These are phyloP conservation scores for Macroglossus sobrinus DNA, from an alignment of 2,113 vertebrate species.

Conservation along the genomic window DNA sequence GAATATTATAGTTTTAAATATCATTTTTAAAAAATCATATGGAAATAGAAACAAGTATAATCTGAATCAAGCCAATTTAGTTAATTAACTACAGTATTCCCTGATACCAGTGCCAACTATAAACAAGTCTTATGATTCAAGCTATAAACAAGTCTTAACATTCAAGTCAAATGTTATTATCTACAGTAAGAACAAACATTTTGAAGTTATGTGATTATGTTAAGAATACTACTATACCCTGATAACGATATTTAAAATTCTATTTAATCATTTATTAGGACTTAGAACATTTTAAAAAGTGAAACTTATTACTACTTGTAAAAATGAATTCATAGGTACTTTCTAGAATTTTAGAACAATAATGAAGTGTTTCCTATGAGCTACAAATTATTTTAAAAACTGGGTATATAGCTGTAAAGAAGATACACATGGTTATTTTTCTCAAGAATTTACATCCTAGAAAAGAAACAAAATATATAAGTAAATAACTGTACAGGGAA, in stretches of 20 bases:
- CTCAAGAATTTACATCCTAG: not conserved
- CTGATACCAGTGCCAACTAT: slow-evolving; percentile 14
- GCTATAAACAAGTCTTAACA: slow-evolving; percentile 11
- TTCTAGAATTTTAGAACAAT: slow-evolving; percentile 11
- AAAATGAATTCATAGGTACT: not conserved
- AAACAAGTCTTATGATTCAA: slow-evolving; percentile 13
- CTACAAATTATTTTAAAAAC: not conserved
- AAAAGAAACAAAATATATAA: not conserved
- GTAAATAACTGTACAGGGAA: not conserved
- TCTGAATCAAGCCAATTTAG: not conserved
- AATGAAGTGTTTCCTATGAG: not conserved
- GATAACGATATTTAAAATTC: not conserved
- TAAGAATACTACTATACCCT: not conserved
- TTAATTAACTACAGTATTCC: not conserved
- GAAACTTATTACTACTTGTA: not conserved
- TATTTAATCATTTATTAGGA: not conserved
- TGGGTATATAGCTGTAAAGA: not conserved
- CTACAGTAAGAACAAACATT: not conserved
- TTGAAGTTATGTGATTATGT: not conserved
- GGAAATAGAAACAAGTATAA: not conserved
- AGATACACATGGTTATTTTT: not conserved
- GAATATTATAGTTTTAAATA: not conserved
- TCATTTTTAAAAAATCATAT: not conserved
- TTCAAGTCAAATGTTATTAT: not conserved
- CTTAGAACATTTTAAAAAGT: not conserved